Percentiles rank a stretch among this genome's conserved stretches.
These are phyloP conservation scores for Drosophila tripunctata DNA, from an alignment of 2,888 invertebrate species.

Conservation along the genomic window DNA sequence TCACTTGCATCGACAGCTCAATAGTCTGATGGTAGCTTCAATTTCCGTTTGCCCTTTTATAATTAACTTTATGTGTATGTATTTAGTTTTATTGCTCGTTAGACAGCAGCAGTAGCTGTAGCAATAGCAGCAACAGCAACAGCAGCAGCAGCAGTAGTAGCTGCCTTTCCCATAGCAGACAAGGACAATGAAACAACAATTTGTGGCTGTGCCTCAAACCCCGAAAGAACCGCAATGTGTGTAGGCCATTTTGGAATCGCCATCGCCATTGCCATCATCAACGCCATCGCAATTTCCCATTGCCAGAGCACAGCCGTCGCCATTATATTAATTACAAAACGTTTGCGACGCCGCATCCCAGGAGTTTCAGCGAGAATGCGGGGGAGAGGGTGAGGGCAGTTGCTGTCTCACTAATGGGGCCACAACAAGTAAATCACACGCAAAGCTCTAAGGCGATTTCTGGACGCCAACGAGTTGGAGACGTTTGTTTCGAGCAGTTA, in stretches of 20 bases:
- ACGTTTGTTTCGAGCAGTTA: constrained; percentile 53
- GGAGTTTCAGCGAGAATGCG: background rate
- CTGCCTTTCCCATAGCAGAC: constrained; percentile 15
- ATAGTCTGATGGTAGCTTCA: constrained; percentile 76
- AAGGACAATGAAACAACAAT: constrained; percentile 78
- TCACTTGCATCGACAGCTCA: constrained; percentile 77
- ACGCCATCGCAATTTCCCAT: constrained; percentile 34
- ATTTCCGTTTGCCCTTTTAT: constrained; percentile 78
- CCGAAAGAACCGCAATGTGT: constrained; percentile 60
- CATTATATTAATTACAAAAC: constrained; percentile 77
- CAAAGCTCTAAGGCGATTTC: constrained; percentile 77
- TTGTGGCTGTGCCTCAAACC: constrained; percentile 38
- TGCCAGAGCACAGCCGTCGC: constrained; percentile 59
- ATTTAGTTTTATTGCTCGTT: constrained; percentile 79
- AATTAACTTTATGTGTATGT: constrained; percentile 79
- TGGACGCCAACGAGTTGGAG: constrained; percentile 44
- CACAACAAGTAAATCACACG: constrained; percentile 78
- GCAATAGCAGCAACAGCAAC: constrained; percentile 16
- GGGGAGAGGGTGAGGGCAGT: constrained; percentile 17
- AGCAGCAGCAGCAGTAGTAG: background rate
- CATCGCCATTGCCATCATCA: constrained; percentile 26
- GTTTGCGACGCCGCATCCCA: constrained; percentile 59
- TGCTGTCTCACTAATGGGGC: constrained; percentile 67
- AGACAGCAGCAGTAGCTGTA: constrained; percentile 43
- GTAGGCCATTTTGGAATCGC: constrained; percentile 72